A percentile compares a stretch with the other conserved stretches of the same genome.
phyloP scores from a whole-genome alignment of 1,140 invertebrate genomes.

The Uloborus diversus region DNA sequence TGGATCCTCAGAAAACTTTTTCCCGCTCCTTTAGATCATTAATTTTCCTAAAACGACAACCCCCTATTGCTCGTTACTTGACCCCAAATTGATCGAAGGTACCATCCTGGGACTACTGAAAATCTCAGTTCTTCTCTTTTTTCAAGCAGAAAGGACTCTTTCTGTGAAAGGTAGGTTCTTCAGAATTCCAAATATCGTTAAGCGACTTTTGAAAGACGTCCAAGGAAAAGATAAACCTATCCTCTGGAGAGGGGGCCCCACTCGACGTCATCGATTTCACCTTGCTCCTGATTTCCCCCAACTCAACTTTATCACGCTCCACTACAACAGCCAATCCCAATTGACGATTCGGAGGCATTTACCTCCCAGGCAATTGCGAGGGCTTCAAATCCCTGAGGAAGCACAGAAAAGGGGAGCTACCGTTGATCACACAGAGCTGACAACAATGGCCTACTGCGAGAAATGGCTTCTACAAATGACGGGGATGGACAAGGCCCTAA shows the following conservation, averaged over 20 bases:
- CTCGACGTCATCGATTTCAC: slow-evolving; percentile 49
- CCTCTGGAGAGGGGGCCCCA: too few relatives aligned
- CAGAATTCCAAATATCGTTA: slow-evolving; percentile 29
- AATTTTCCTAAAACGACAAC: too few relatives aligned
- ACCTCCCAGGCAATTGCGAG: slow-evolving; percentile 38
- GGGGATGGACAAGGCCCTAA: too few relatives aligned
- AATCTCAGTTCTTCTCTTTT: too few relatives aligned
- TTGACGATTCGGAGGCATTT: slow-evolving; percentile 21
- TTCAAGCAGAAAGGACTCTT: too few relatives aligned
- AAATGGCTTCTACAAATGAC: background rate
- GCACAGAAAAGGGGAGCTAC: background rate
- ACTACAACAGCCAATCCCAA: slow-evolving; percentile 45
- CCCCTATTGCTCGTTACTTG: too few relatives aligned
- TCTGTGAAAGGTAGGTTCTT: slow-evolving; percentile 3
- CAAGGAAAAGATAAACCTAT: too few relatives aligned
- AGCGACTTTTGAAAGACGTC: slow-evolving; percentile 25
- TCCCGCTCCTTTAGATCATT: too few relatives aligned
- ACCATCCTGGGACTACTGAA: too few relatives aligned
- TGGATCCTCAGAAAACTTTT: too few relatives aligned
- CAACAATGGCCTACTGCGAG: background rate
- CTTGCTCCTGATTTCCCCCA: background rate
- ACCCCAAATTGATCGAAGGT: too few relatives aligned
- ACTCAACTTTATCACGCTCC: slow-evolving; percentile 41
- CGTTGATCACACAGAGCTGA: slow-evolving; percentile 15
- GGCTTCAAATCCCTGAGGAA: slow-evolving; percentile 16